phyloP scores from a whole-genome alignment of 2,888 invertebrate species.

The Diabrotica balteata region DNA sequence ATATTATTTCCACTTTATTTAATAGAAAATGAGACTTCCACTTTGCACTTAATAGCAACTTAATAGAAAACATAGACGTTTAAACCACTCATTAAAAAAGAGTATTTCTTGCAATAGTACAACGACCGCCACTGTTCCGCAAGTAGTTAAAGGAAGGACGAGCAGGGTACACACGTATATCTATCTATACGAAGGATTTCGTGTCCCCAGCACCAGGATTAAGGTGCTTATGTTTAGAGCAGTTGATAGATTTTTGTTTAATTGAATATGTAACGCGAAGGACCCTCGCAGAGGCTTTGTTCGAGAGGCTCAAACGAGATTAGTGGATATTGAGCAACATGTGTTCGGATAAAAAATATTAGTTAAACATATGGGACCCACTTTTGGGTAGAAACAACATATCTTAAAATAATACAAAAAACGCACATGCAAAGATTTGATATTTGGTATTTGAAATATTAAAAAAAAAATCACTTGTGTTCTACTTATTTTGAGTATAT shows the following conservation, averaged over 20 bases:
- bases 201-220: constrained; percentile 54
- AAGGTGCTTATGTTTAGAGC: constrained; percentile 61
- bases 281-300: constrained; percentile 55
- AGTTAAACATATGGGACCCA: constrained; percentile 43
- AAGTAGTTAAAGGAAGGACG: constrained; percentile 34
- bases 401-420: no score
- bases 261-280: constrained; percentile 73
- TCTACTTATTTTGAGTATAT: no score
- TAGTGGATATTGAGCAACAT: constrained; percentile 59
- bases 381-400: no score
- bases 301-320: constrained; percentile 55
- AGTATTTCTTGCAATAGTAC: no score
- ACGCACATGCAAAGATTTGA: no score
- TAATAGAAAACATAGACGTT: no score
- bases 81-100: no score
- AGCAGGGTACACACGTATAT: constrained; percentile 44
- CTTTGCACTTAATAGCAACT: no score
- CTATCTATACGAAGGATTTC: constrained; percentile 48
- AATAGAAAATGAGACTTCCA: no score
- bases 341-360: constrained; percentile 56
- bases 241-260: constrained; percentile 73
- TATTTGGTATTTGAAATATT: no score
- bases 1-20: no score
- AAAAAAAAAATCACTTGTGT: no score
- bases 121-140: constrained; percentile 24